Evolutionary conservation across 2,888 invertebrate species (phyloP).

Genomic region (Pterostichus niger): DNA sequence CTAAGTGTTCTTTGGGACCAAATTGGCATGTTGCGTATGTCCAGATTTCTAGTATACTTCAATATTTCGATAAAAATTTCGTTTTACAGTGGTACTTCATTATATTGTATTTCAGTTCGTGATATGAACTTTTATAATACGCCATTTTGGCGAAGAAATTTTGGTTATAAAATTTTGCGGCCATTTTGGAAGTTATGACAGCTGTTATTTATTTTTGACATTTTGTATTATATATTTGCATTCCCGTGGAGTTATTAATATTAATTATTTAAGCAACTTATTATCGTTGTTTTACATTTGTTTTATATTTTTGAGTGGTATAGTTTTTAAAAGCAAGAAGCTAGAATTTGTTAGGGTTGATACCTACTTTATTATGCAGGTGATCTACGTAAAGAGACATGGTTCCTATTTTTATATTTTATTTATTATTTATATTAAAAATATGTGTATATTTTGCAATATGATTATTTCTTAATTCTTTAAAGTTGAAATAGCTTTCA

Average conservation of each 20-base stretch:
- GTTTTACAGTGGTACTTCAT: slow-evolving; percentile 40
- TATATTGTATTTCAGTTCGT: neutral
- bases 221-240: slow-evolving; percentile 33
- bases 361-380: neutral
- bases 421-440: slow-evolving; percentile 23
- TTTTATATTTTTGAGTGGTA: neutral
- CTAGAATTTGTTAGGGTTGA: neutral
- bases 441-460: slow-evolving; percentile 19
- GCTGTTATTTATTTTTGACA: neutral
- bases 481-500: too few relatives aligned
- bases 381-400: neutral
- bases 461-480: neutral
- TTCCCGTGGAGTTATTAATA: slow-evolving; percentile 16
- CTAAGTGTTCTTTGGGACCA: slow-evolving; percentile 66
- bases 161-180: slow-evolving; percentile 6
- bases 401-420: slow-evolving; percentile 29
- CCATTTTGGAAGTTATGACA: slow-evolving; percentile 32
- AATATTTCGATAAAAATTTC: slow-evolving; percentile 36
- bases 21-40: slow-evolving; percentile 60
- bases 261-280: neutral
- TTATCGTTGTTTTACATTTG: slow-evolving; percentile 6
- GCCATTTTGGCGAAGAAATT: neutral
- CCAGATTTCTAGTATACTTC: slow-evolving; percentile 37
- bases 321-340: neutral
- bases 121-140: neutral